Evolutionary conservation across 2,888 invertebrate species (phyloP).

Genomic region (Drosophila testacea): DNA sequence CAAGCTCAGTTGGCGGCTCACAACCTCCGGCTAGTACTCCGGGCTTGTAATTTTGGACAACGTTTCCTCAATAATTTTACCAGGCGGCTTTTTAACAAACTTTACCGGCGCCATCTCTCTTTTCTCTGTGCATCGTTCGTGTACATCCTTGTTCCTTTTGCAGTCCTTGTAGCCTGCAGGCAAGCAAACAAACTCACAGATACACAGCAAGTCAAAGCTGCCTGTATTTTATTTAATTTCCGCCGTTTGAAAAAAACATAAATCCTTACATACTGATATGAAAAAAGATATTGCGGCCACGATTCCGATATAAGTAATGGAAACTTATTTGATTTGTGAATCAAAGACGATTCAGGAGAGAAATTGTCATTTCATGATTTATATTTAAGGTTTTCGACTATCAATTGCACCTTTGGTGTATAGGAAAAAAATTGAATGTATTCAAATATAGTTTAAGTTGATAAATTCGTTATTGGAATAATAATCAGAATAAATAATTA

Average conservation of each 20-base stretch:
- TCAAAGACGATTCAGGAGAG: not conserved
- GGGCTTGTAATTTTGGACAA: conserved; percentile 27
- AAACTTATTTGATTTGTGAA: conserved; percentile 53
- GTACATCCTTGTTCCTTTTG: conserved; percentile 21
- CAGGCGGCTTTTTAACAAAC: conserved; percentile 62
- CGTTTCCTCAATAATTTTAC: conserved; percentile 60
- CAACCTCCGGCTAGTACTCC: conserved; percentile 40
- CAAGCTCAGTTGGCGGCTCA: conserved; percentile 9
- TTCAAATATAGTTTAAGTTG: no score
- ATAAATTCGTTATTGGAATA: no score
- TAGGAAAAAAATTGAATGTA: not conserved
- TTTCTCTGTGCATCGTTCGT: conserved; percentile 7
- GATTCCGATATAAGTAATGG: conserved; percentile 34
- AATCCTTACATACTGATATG: conserved; percentile 31
- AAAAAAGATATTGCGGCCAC: conserved; percentile 20
- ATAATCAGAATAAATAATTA: no score
- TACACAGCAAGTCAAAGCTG: conserved; percentile 9
- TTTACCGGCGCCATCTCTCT: conserved; percentile 42
- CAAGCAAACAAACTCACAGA: conserved; percentile 29
- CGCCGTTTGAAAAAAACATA: conserved; percentile 29
- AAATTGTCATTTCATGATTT: conserved; percentile 8
- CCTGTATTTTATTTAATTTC: conserved; percentile 56
- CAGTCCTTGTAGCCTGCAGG: conserved; percentile 29
- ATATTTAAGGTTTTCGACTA: conserved; percentile 28
- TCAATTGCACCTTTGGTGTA: conserved; percentile 1